phyloP scores from a whole-genome alignment of 2,888 invertebrate species.

The Drosophila monieri region DNA sequence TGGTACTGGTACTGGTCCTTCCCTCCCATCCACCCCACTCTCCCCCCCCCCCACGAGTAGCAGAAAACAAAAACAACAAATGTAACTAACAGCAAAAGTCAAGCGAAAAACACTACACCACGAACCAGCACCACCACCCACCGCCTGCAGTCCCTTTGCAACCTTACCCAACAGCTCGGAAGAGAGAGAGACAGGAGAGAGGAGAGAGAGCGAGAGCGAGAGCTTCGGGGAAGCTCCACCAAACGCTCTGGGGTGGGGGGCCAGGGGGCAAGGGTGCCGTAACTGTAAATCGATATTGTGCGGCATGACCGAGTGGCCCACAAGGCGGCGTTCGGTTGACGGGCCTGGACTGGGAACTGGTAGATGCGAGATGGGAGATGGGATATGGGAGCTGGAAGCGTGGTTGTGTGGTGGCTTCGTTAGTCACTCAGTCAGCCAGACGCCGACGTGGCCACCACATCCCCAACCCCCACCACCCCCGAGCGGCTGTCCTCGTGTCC shows the following conservation, averaged over 20 bases:
- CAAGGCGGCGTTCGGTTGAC: conserved; percentile 46
- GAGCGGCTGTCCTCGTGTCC: conserved; percentile 38
- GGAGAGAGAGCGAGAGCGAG: conserved; percentile 56
- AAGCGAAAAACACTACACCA: conserved; percentile 33
- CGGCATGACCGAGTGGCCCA: conserved; percentile 78
- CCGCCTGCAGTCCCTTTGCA: conserved; percentile 41
- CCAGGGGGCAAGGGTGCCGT: conserved; percentile 10
- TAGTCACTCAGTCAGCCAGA: conserved; percentile 52
- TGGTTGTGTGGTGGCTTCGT: conserved; percentile 55
- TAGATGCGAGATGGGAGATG: not conserved
- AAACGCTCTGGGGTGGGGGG: not conserved
- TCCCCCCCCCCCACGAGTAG: conserved; percentile 29
- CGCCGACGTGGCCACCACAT: conserved; percentile 46
- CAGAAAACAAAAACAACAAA: conserved; percentile 49
- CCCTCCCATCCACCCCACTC: not conserved
- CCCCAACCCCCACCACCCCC: conserved; percentile 2
- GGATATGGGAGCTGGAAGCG: conserved; percentile 5
- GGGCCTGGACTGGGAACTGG: conserved; percentile 3
- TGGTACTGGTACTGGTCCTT: conserved; percentile 19
- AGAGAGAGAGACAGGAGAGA: conserved; percentile 50
- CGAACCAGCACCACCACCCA: not conserved
- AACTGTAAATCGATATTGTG: conserved; percentile 74
- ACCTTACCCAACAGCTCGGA: conserved; percentile 60
- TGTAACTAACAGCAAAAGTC: conserved; percentile 65
- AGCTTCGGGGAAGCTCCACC: conserved; percentile 29